Base-by-base conservation (phyloP, 2,888 invertebrate genomes). In the Ichneumoninae sp. region DNA sequence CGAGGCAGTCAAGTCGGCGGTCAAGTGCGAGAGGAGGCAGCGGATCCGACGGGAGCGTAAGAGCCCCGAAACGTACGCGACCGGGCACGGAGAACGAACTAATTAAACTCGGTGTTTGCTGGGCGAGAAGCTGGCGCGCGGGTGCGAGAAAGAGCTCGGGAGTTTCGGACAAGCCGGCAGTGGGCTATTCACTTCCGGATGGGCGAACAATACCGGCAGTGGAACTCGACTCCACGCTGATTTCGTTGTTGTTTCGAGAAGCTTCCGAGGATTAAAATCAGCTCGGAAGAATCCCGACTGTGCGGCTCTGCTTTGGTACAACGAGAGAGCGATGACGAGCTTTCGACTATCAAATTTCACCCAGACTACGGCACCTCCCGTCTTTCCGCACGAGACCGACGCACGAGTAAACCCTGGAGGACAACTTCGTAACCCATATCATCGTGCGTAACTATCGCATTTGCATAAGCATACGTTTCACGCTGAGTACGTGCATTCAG, bases 81-180 rank as follows among this genome's bases (percentile, higher is more conserved):
- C 79, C 77, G 80, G 79, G 81, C 86, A 86, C 84, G 83, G 57
- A 79, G 75, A 76, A 63, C 68, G 76, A 69, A 75, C 86, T 84
- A 87, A 87, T 86, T 85, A 87, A 87, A 86, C 87, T 86, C 71
- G 84, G 80, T 83, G 75, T 65, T 40, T 50, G 65, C 73, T 54
- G 40, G 60, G 52, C 50, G 52, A 33, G n/a, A 47, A 40, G 22
- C 13, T 40, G 52, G n/a, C 22, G 26, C 13, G 13, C 19, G 33
- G 30, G 30, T 30, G 33, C 33, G 63, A 40, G 76, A 68, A 76
- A 57, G 76, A 68, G 54, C 33, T 52, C 22, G 66, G 30, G 52
- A 76, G 36, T n/a, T 77, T 68, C 44, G 44, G 68, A 69, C 44
- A 69, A 40, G 66, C 40, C 54, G 19, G 54, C 68, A 47, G 50